Percentiles rank a stretch among this genome's conserved stretches.
These are phyloP conservation scores for Drosophila serrata DNA, from an alignment of 1,140 invertebrate species.

Conservation along the genomic window DNA sequence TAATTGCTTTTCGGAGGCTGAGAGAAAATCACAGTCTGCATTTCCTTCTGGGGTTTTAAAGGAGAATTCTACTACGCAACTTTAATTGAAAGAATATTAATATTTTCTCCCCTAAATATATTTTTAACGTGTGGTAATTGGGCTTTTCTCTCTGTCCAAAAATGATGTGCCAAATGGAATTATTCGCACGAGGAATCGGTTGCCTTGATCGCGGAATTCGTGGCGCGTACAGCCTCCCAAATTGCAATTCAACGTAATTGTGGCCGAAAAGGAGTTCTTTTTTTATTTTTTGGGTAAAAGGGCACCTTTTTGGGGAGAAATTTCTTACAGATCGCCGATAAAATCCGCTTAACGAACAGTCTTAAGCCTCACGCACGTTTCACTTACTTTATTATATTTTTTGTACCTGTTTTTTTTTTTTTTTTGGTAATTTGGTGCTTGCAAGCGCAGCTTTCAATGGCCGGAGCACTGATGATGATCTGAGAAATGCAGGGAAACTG, in stretches of 20 bases:
- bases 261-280: slow-evolving; percentile 33
- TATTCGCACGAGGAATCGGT: slow-evolving; percentile 33
- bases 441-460: slow-evolving; percentile 66
- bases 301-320: slow-evolving; percentile 50
- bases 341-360: slow-evolving; percentile 71
- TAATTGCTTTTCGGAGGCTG: slow-evolving; percentile 69
- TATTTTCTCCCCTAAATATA: not conserved
- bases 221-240: slow-evolving; percentile 65
- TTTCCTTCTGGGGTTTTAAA: slow-evolving; percentile 20
- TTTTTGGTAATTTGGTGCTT: slow-evolving; percentile 54
- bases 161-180: slow-evolving; percentile 70
- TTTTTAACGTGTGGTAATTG: slow-evolving; percentile 43
- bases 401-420: slow-evolving; percentile 11
- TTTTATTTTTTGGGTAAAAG: not conserved
- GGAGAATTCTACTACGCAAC: not conserved
- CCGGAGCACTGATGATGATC: slow-evolving; percentile 38
- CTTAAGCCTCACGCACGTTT: slow-evolving; percentile 55
- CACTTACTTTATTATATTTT: slow-evolving; percentile 28
- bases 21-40: slow-evolving; percentile 5
- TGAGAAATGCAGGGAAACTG: slow-evolving; percentile 48
- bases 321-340: slow-evolving; percentile 51
- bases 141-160: slow-evolving; percentile 46
- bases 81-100: not conserved
- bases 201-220: slow-evolving; percentile 44
- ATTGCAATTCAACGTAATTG: slow-evolving; percentile 69